Conservation (phyloP, 2,797 vertebrate species). For the Naso thynnoides region DNA sequence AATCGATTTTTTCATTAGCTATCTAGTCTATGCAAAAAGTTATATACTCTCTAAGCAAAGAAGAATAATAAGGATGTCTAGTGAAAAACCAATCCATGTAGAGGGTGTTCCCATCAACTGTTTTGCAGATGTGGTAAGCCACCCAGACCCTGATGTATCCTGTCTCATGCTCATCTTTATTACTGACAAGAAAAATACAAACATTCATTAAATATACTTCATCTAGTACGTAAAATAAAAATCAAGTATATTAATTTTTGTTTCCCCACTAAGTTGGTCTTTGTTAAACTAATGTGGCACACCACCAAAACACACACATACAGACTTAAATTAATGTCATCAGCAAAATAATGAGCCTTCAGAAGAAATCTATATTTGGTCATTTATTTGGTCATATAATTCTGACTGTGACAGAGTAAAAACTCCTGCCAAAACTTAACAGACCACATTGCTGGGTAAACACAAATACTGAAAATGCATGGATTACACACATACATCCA, state of each 20-base stretch:
- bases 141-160: constrained; percentile 6
- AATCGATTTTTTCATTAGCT: constrained; percentile 2
- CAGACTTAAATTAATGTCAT: background rate
- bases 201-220: background rate
- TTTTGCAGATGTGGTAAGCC: constrained; percentile 4
- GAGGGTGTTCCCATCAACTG: background rate
- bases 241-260: background rate
- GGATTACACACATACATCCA: background rate
- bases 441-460: background rate
- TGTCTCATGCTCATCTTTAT: constrained; percentile 15
- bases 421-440: background rate
- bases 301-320: background rate
- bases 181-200: background rate
- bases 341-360: background rate
- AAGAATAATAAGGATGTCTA: background rate
- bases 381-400: background rate
- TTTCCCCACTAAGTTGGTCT: background rate
- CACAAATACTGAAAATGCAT: background rate
- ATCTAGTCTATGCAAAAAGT: background rate
- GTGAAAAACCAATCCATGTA: background rate
- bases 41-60: background rate
- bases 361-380: background rate
- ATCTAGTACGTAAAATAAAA: background rate
- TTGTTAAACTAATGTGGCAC: background rate
- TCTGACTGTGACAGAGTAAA: background rate